Base-by-base conservation (phyloP, 2,888 invertebrate genomes). In the Apodemia zela region DNA sequence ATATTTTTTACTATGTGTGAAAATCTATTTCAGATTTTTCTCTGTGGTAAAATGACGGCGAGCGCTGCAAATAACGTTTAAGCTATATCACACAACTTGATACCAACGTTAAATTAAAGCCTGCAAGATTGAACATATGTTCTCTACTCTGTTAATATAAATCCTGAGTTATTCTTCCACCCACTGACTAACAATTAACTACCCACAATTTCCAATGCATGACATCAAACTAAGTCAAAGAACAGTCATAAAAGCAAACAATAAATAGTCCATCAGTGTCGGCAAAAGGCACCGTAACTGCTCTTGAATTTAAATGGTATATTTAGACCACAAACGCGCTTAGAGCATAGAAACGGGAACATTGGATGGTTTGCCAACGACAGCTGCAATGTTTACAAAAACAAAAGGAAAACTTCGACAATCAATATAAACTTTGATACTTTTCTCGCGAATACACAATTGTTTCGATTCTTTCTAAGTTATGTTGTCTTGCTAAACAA, bases 241-340 rank as follows among this genome's bases (percentile, higher is more conserved):
- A 81, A 80, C 72, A 68, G 69, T 77, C 65, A 79, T 81, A 80
- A 81, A 81, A 79, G 77, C 78, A 76, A 78, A 82, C 77, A 80
- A 81, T 84, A 83, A 83, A 87, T 85, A 80, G 79, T 77, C 80
- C 80, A 82, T 82, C 78, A 80, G 76, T 77, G 79, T 76, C 72
- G 71, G 78, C 75, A 79, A 77, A 80, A 79, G 79, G 78, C 75
- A 80, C 76, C 76, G 82, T 80, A 79, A 80, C 82, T 78, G 83
- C 78, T 84, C 78, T 86, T 88, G 88, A 89, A 88, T 89, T 84
- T 84, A 88, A 89, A 89, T 89, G 78, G 82, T 85, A 81, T 80
- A 83, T 87, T 88, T 86, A 86, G 82, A 84, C 81, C 82, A 80
- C 77, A 79, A 79, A 78, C 79, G 76, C 84, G 84, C 83, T 85